Base-by-base conservation (phyloP, 2,888 invertebrate species). In the Lasiommata megera region DNA sequence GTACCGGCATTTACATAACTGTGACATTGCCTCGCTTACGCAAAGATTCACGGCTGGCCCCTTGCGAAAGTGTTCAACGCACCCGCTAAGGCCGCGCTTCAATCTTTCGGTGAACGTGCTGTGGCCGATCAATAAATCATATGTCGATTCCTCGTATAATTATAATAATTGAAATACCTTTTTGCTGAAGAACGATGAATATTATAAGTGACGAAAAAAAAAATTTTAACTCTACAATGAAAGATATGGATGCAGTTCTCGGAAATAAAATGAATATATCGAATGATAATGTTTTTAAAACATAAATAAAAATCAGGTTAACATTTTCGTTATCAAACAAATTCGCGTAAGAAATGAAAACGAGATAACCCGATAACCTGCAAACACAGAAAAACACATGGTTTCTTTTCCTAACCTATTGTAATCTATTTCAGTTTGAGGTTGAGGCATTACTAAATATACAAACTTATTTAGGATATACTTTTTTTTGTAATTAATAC, bases 1-100 rank as follows among this genome's bases (percentile, higher is more conserved):
- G 52, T 65, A 59, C 63, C 59, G 63, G 60, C 63, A 69, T 73
- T 82, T 82, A 82, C 76, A 76, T 82, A 82, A 85, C 67, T 61
- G 62, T 82, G 82, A 80, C 82, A 82, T 82, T 83, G 84, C 68
- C 67, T 65, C 62, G 62, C 67, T 87, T 86, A 74, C 84, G 84
- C 77, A 85, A 86, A 73, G 82, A 84, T 84, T 81, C 84, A 80
- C 72, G 52, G 41, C 12, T 66, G 64, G 66, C 67, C 64, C 41
- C 71, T 84, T 81, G 71, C 78, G 80, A 82, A 80, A 87, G 66
- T 66, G 51, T 54, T 59, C 64, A 56, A 53, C 59, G 58, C 53
- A 56, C 53, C 41, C 54, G 31, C 50, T 46, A 57, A 50, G 47
- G 43, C 44, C 38, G 12, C 14, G 44, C 14, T 43, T 36, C 53